These are phyloP conservation scores for Allygus modestus DNA, from an alignment of 2,888 invertebrate species.

Conservation along the genomic window DNA sequence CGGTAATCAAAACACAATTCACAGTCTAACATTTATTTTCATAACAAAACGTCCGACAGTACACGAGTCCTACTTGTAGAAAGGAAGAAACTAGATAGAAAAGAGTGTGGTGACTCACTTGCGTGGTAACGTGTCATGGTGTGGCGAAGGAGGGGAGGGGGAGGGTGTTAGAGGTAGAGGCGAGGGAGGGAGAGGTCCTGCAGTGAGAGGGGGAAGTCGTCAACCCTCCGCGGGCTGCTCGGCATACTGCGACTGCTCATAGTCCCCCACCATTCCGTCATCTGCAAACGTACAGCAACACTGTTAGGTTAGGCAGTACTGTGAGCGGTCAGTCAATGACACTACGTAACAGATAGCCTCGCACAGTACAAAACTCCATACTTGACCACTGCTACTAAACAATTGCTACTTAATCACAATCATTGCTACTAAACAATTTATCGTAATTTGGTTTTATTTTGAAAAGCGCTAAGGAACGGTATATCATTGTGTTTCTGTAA, in stretches of 20 bases:
- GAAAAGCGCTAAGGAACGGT: too few species aligned
- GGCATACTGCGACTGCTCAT: slow-evolving; percentile 65
- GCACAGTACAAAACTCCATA: too few species aligned
- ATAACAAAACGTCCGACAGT: slow-evolving; percentile 1
- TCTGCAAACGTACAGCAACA: slow-evolving; percentile 59
- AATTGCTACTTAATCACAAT: too few species aligned
- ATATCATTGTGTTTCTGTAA: too few species aligned
- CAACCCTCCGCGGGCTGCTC: slow-evolving; percentile 60
- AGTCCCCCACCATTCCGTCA: slow-evolving; percentile 66
- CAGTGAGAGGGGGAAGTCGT: slow-evolving; percentile 46
- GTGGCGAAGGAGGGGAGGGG: neutral
- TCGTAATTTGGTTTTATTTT: too few species aligned
- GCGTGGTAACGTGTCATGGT: neutral
- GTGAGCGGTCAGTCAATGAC: too few species aligned
- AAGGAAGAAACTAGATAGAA: neutral
- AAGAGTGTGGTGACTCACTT: neutral
- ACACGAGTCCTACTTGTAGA: neutral
- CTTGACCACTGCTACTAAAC: too few species aligned
- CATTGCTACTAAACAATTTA: too few species aligned
- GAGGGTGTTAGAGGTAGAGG: neutral
- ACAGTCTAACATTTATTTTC: slow-evolving; percentile 37
- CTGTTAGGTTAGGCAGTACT: too few species aligned
- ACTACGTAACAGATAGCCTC: too few species aligned
- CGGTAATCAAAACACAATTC: neutral
- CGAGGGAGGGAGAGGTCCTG: slow-evolving; percentile 56